These are phyloP conservation scores for Apotomis capreana DNA, from an alignment of 2,888 invertebrate species.

Conservation along the genomic window DNA sequence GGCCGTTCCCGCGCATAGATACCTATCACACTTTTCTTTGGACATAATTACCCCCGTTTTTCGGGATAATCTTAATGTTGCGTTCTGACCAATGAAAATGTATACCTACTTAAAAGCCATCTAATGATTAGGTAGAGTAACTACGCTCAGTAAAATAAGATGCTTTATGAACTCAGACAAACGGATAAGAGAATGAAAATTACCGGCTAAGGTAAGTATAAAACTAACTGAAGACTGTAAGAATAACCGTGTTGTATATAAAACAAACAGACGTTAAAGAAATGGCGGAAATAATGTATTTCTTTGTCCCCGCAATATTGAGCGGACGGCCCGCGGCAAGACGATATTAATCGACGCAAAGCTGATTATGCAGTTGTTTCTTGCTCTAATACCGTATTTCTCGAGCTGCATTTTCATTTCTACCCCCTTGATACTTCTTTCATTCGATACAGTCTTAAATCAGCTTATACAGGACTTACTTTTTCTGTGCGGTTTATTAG, in stretches of 20 bases:
- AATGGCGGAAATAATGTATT: conserved; percentile 79
- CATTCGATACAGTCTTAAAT: conserved; percentile 41
- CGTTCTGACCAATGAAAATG: no score
- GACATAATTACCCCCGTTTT: no score
- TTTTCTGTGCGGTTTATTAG: conserved; percentile 13
- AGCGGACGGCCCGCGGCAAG: conserved; percentile 64
- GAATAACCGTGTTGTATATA: conserved; percentile 59
- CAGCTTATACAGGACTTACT: conserved; percentile 6
- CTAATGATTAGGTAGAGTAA: no score
- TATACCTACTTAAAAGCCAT: no score
- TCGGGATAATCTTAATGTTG: no score
- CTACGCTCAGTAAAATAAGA: no score
- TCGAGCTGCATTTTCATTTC: conserved; percentile 61
- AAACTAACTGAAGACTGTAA: neutral
- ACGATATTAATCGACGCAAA: conserved; percentile 80
- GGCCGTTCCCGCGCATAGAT: no score
- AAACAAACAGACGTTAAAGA: conserved; percentile 72
- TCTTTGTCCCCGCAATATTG: conserved; percentile 78
- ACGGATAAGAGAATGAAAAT: neutral
- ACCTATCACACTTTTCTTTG: no score
- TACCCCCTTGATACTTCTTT: conserved; percentile 50
- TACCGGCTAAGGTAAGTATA: neutral
- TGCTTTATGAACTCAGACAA: no score
- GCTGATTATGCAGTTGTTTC: conserved; percentile 76
- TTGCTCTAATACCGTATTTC: conserved; percentile 58